Base-by-base conservation (phyloP, 2,797 vertebrate species). In the Oreonectes daqikongensis region DNA sequence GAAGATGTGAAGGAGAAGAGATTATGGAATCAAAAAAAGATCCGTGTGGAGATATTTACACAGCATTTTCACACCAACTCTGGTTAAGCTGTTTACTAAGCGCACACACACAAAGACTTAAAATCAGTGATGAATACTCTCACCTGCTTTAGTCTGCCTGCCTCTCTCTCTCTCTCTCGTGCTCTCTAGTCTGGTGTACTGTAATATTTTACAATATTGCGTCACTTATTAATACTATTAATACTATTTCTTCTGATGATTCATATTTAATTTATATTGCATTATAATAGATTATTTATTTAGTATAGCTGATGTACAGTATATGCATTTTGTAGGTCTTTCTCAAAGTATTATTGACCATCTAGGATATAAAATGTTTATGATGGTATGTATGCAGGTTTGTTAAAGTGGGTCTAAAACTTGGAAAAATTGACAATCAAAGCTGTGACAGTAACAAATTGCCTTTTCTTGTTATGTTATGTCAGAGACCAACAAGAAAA, bases 11-110 rank as follows among this genome's bases (percentile, higher is more conserved):
- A 70, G 12, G 30, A 71, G 5, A 59, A 26, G 26, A 60, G 57
- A 60, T 60, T 22, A 32, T 30, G 14, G 4, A 60, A 32, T 32
- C 3, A 0, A 61, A 61, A 61, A 35, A 61, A 11, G 59, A 18
- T 32, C 15, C 6, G 30, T 35, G 17, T 61, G 59, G 30, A 61
- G 35, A 35, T 61, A 61, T 61, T 55, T 55, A 26, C 24, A 26
- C 22, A 1, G 5, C 53, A 26, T 2, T 14, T 22, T 26, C 12
- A 55, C 11, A 26, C 12, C 24, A 26, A 12, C 20, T 5, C 12
- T 55, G 53, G 30, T 35, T 32, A 61, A 61, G 59, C 57, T 60
- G 57, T 60, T 60, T 60, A 60, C 57, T 18, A 11, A 30, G 32
- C 26, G 32, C 26, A 57, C 57, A 61, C 52, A 26, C 22, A 5